These are phyloP conservation scores for Tetragnatha versicolor DNA, from an alignment of 1,140 invertebrate species.

Conservation along the genomic window DNA sequence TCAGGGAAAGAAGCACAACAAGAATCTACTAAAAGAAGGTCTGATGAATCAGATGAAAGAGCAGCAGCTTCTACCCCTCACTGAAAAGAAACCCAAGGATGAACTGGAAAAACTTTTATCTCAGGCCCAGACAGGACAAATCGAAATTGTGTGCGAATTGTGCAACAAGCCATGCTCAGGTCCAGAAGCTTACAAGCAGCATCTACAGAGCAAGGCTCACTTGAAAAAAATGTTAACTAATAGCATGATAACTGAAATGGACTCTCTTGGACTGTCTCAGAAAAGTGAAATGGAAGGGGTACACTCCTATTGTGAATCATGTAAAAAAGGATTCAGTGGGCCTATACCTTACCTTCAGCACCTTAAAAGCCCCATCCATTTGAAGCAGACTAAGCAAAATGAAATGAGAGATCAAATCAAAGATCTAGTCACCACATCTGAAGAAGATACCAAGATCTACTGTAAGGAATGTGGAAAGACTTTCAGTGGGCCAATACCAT, in stretches of 20 bases:
- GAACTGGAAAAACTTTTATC: neutral
- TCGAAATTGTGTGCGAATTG: neutral
- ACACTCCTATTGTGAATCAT: neutral
- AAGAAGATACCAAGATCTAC: neutral
- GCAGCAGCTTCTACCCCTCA: too few relatives aligned
- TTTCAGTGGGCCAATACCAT: constrained; percentile 23
- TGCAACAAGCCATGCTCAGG: neutral
- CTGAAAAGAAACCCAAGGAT: too few relatives aligned
- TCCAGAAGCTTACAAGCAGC: neutral
- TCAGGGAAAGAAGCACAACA: constrained; percentile 3
- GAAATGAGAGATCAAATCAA: neutral
- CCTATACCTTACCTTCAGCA: neutral
- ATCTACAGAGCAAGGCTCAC: neutral
- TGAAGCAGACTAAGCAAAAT: neutral
- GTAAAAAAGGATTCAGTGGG: constrained; percentile 17
- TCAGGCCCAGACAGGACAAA: too few relatives aligned
- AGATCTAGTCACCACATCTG: neutral
- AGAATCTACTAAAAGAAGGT: neutral
- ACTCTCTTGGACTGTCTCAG: neutral
- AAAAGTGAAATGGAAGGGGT: neutral
- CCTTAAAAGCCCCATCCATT: neutral
- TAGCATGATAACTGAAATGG: neutral
- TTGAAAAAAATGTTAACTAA: neutral
- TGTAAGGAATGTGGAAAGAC: constrained; percentile 21
- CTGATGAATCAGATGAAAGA: constrained; percentile 6